A percentile compares a stretch with the other conserved stretches of the same genome.
Conservation (phyloP, 1,140 invertebrate species). For the Zaprionus taronus region DNA sequence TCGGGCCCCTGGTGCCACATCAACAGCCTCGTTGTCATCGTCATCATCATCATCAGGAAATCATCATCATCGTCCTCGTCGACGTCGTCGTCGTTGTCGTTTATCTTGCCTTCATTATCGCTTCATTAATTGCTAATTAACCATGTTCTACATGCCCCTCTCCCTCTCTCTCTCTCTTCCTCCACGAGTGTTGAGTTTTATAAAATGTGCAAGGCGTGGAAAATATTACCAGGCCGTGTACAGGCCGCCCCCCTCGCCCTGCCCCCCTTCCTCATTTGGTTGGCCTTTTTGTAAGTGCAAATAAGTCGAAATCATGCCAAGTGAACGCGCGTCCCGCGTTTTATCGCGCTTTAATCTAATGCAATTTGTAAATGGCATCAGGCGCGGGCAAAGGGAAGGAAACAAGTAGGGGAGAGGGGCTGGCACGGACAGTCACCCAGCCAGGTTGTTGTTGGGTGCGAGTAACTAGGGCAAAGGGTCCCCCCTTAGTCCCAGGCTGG, state of each 20-base stretch:
- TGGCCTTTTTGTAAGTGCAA: constrained; percentile 82
- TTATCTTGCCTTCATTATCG: constrained; percentile 82
- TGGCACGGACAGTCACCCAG: background rate
- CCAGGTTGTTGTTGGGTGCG: constrained; percentile 16
- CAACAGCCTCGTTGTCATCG: constrained; percentile 37
- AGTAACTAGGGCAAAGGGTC: constrained; percentile 48
- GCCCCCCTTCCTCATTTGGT: constrained; percentile 33
- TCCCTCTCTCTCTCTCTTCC: background rate
- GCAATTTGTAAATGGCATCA: constrained; percentile 79
- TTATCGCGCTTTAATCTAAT: constrained; percentile 81
- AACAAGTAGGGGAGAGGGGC: constrained; percentile 21
- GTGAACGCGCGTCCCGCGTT: constrained; percentile 71
- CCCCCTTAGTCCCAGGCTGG: constrained; percentile 1
- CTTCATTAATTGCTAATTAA: constrained; percentile 83
- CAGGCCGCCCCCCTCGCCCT: background rate
- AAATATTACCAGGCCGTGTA: constrained; percentile 58
- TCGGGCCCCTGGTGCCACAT: constrained; percentile 24
- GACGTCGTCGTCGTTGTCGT: constrained; percentile 50
- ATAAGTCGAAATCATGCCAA: constrained; percentile 82
- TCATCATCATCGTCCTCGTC: constrained; percentile 28
- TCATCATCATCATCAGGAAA: constrained; percentile 22
- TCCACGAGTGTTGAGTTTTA: constrained; percentile 41
- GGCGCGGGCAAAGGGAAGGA: constrained; percentile 26
- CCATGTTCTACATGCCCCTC: constrained; percentile 74
- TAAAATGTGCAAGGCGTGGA: constrained; percentile 79